Conservation (phyloP, 2,888 invertebrate genomes). For the Lacanobia wlatinum region DNA sequence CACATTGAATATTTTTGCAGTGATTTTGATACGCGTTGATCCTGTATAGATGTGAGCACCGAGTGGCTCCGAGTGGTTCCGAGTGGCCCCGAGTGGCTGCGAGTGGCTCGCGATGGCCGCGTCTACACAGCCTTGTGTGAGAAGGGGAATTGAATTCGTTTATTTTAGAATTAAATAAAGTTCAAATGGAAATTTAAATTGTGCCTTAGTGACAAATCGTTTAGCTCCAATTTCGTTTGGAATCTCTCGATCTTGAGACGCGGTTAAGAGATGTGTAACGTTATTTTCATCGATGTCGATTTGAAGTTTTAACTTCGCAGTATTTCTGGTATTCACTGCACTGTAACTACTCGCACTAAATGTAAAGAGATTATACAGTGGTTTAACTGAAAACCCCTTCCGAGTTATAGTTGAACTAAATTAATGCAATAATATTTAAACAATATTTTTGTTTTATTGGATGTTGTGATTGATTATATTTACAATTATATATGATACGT, state of each 20-base stretch:
- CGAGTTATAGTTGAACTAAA: slow-evolving; percentile 79
- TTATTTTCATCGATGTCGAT: slow-evolving; percentile 67
- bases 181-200: slow-evolving; percentile 89
- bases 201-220: slow-evolving; percentile 89
- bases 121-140: slow-evolving; percentile 48
- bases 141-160: slow-evolving; percentile 83
- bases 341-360: slow-evolving; percentile 82
- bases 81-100: slow-evolving; percentile 24
- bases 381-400: slow-evolving; percentile 78
- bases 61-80: slow-evolving; percentile 13
- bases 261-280: slow-evolving; percentile 65
- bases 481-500: slow-evolving; percentile 84
- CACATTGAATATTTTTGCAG: slow-evolving; percentile 73
- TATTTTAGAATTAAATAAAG: slow-evolving; percentile 87
- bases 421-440: slow-evolving; percentile 87
- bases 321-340: slow-evolving; percentile 76
- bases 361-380: slow-evolving; percentile 72
- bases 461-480: slow-evolving; percentile 89
- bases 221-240: slow-evolving; percentile 84
- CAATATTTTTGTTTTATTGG: slow-evolving; percentile 86
- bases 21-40: slow-evolving; percentile 67
- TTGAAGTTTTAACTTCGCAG: slow-evolving; percentile 73
- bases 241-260: slow-evolving; percentile 72
- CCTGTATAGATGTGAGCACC: slow-evolving; percentile 58
- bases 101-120: slow-evolving; percentile 7